Evolutionary conservation across 1,140 invertebrate species (phyloP), one percentile per base, ranked within the genome.

Genomic region (Diorhabda elongata): DNA sequence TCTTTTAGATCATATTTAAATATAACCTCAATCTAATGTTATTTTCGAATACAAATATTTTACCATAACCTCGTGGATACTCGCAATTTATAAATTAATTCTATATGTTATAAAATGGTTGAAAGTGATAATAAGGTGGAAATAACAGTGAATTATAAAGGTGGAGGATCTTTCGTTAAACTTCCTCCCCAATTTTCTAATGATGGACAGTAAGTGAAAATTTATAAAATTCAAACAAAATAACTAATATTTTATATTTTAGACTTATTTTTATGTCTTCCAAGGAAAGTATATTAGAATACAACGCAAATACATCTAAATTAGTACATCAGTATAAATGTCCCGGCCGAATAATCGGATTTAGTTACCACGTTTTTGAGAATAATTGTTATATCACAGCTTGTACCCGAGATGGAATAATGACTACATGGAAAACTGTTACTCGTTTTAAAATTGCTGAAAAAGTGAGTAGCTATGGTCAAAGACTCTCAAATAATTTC

Each of bases 151-250:
- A 73, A 71, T 71, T 79, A 74, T 63, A 75, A 76, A 70, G 79
- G 73, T 56, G 88, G 89, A 64, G 88, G 87, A 63, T 87, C 84
- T 76, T 84, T 90, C 71, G 84, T 89, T 41, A 82, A 85, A 74
- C 81, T 85, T 77, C 78, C 82, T 26, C 87, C 88, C 11, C 66
- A 89, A 43, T 90, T 89, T 82, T 87, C 88, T 5, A 73, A 72
- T 7, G 84, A 88, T 79, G 85, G 85, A 81, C 85, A 88, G 88
- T 90, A 83, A 86, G 87, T 71, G 7, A 52, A 42, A 45, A 58
- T 71, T 68, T 70, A 52, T 74, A 61, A 69, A 60, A 65, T 61
- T 63, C 64, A 68, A 52, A 66, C 45, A 62, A 58, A 58, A 9
- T 42, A 43, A 65, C 26, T 42, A 56, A 68, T 61, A 71, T 62